A percentile compares a stretch with the other conserved stretches of the same genome.
phyloP scores from a whole-genome alignment of 2,113 vertebrate genomes.

The Ivindomyrus marchei region DNA sequence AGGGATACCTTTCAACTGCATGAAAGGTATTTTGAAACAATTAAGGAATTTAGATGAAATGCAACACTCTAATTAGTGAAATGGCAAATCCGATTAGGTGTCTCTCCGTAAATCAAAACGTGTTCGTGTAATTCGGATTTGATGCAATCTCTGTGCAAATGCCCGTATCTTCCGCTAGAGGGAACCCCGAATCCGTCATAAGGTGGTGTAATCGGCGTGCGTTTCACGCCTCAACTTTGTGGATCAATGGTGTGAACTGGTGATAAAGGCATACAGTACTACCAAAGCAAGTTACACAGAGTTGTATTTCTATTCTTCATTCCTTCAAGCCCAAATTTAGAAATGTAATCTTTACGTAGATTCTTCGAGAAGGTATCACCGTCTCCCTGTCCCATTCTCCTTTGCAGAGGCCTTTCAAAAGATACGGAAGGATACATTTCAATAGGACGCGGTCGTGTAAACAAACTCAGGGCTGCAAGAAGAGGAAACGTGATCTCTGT shows the following conservation, averaged over 20 bases:
- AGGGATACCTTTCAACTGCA: neutral
- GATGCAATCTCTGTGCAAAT: neutral
- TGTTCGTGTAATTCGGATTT: neutral
- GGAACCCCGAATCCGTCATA: neutral
- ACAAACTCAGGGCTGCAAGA: neutral
- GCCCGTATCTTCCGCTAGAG: neutral
- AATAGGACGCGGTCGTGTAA: neutral
- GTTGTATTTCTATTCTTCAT: slow-evolving; percentile 30
- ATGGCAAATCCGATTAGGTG: neutral
- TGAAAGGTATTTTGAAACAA: neutral
- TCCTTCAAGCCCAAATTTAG: slow-evolving; percentile 20
- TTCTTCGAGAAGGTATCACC: neutral
- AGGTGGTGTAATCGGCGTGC: neutral
- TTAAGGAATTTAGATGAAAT: neutral
- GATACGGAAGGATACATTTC: neutral
- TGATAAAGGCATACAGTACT: neutral
- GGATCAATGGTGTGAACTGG: neutral
- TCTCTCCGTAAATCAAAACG: neutral
- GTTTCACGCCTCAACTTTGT: neutral
- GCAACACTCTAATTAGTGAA: neutral
- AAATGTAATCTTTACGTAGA: neutral
- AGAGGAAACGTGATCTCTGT: slow-evolving; percentile 1
- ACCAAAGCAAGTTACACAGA: neutral
- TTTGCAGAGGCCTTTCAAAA: neutral
- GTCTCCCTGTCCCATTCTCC: neutral